These are phyloP conservation scores for Cepaea hortensis DNA, from an alignment of 2,888 invertebrate species.

Conservation along the genomic window DNA sequence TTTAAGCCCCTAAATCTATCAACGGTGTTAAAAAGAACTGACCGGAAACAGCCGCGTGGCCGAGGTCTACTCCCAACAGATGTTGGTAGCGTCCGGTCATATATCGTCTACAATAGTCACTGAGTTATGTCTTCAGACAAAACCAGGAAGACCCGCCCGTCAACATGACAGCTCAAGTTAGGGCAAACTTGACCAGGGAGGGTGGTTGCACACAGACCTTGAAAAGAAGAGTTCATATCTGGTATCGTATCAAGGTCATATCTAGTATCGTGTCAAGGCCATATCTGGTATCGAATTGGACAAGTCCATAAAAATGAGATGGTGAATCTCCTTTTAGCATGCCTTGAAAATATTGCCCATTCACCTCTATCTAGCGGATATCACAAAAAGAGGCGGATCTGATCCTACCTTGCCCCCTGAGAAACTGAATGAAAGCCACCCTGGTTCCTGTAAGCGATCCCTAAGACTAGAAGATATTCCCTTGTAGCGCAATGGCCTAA, in stretches of 20 bases:
- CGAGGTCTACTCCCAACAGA: background rate
- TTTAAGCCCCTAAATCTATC: background rate
- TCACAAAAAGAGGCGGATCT: background rate
- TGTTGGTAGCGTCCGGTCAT: background rate
- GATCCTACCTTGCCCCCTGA: background rate
- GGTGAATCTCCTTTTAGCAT: no score
- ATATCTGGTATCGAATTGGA: background rate
- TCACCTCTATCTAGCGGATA: background rate
- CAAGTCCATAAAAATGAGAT: no score
- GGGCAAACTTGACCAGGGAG: no score
- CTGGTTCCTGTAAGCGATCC: slow-evolving; percentile 1
- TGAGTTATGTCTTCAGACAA: slow-evolving; percentile 12
- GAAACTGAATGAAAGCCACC: background rate
- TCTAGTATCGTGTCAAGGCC: background rate
- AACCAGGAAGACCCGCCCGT: background rate
- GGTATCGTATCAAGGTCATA: background rate
- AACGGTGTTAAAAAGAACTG: background rate
- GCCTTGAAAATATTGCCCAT: no score
- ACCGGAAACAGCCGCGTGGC: background rate
- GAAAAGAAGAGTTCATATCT: background rate
- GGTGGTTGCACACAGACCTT: no score
- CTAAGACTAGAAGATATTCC: background rate
- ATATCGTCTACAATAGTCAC: background rate
- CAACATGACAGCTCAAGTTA: no score
- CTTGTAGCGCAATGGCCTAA: background rate